Base-by-base conservation (phyloP, 1,140 invertebrate genomes). In the Aphidius gifuensis region DNA sequence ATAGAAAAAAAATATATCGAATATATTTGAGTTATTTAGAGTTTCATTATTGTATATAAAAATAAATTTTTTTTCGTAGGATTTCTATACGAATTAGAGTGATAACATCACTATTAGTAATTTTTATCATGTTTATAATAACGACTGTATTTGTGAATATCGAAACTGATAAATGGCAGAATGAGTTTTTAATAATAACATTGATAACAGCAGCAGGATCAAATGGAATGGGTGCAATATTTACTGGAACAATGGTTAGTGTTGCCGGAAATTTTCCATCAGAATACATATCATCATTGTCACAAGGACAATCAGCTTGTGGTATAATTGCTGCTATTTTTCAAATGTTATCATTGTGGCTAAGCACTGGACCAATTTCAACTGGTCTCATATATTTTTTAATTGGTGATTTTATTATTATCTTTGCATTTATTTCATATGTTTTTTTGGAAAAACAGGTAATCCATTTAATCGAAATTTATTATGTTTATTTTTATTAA, bases 381-480 rank as follows among this genome's bases (percentile, higher is more conserved):
- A 93, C 91, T 67, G 93, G 92, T 4, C 85, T 96, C 58, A 85
- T 93, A 46, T 96, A 94, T 77, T 97, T 96, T 75, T 83, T 90
- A 7, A 87, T 93, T 66, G 93, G 93, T 11, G 89, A 90, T 73
- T 64, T 87, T 5, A 85, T 92, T 67, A 83, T 95, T 3, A 68
- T 90, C 8, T 60, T 88, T 7, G 88, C 92, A 0, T 72, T 96
- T 6, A 65, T 90, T 5, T 85, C 87, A 0, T 96, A 92, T 71
- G 68, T 90, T 3, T 71, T 87, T 9, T 74, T 95, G 65, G 85
- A 88, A 66, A 86, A 82, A 69, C 83, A 89, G 55, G 88, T 89
- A 73, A 84, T 85, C 81, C 9, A 9, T 42, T 32, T 8, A 23
- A 11, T 8, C 6, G 5, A 39, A 53, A 1, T 32, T 16, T 16